phyloP scores from a whole-genome alignment of 2,888 invertebrate species.

The Halocaridina rubra region DNA sequence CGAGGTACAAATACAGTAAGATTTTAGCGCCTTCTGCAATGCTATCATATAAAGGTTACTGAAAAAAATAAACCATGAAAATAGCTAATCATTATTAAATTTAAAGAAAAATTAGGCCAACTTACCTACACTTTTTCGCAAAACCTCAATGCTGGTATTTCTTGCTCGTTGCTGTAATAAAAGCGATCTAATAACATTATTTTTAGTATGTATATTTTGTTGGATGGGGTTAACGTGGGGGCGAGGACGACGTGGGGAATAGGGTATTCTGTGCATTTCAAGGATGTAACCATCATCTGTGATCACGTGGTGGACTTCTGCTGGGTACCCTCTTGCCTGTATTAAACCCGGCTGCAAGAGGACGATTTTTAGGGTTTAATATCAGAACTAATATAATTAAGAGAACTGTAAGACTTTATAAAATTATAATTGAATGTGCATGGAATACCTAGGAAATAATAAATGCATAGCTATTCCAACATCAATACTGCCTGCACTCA shows the following conservation, averaged over 20 bases:
- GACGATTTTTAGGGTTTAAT: not conserved
- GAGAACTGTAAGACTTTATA: too few species aligned
- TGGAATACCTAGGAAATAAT: too few species aligned
- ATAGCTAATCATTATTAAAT: too few species aligned
- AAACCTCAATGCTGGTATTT: not conserved
- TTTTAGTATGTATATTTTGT: slow-evolving; percentile 65
- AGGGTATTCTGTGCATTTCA: slow-evolving; percentile 72
- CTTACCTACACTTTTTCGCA: not conserved
- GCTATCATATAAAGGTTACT: too few species aligned
- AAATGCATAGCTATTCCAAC: too few species aligned
- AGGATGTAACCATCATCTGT: slow-evolving; percentile 72
- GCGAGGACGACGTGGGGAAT: slow-evolving; percentile 70
- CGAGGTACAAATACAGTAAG: not conserved
- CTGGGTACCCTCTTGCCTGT: slow-evolving; percentile 70
- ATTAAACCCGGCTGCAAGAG: slow-evolving; percentile 68
- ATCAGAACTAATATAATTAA: too few species aligned
- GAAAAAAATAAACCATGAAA: too few species aligned
- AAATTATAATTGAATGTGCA: too few species aligned
- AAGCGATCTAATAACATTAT: not conserved
- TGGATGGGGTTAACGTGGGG: too few species aligned
- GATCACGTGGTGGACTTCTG: slow-evolving; percentile 69
- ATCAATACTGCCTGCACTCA: too few species aligned
- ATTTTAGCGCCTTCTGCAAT: too few species aligned
- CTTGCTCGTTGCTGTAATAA: not conserved
- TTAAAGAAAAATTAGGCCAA: too few species aligned